Evolutionary conservation across 1,140 invertebrate species (phyloP), one percentile per base, ranked within the genome.

Genomic region (Tenebrio molitor): DNA sequence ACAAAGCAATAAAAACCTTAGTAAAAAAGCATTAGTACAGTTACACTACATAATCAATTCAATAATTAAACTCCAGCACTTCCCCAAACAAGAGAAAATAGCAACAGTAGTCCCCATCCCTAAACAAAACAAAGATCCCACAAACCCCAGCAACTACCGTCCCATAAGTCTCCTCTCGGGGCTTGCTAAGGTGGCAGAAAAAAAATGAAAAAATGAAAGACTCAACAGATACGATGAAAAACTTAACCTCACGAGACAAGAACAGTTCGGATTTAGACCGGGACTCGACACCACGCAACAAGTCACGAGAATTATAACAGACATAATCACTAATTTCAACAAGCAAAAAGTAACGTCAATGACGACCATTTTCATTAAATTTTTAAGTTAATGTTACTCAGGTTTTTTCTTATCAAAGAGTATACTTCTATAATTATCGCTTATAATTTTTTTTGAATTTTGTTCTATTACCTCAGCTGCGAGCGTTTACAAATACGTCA

Each of bases 191-290:
- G 1, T 83, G 2, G 50, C 77, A 10, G 81, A 83, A 76, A 80
- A 75, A 72, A 67, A 79, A n/a, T n/a, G n/a, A 7, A 68, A 81
- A 0, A 44, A 75, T 17, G 15, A 44, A 7, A 2, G 8, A 5
- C 5, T 72, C 17, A 58, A 21, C 1, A 73, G 25, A 74, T 69
- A 16, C 79, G 0, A 74, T 69, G 6, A 80, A 82, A 78, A 81
- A 75, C 70, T 62, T 77, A 17, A 76, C 81, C 5, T 69, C 76
- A 33, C 14, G 76, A 77, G 74, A 79, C 50, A n/a, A n/a, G 33
- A 81, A 3, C 82, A 86, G 70, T 84, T 83, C 75, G 84, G 82
- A 0, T 85, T 86, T 36, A 74, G 81, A 74, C 21, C 5, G 12
- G 12, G 12, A 41, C 36, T 10, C 36, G 12, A 10, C 5, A 85